Percentiles rank a stretch among this genome's conserved stretches.
Conservation (phyloP, 2,113 vertebrate genomes). For the Oxyura jamaicensis region DNA sequence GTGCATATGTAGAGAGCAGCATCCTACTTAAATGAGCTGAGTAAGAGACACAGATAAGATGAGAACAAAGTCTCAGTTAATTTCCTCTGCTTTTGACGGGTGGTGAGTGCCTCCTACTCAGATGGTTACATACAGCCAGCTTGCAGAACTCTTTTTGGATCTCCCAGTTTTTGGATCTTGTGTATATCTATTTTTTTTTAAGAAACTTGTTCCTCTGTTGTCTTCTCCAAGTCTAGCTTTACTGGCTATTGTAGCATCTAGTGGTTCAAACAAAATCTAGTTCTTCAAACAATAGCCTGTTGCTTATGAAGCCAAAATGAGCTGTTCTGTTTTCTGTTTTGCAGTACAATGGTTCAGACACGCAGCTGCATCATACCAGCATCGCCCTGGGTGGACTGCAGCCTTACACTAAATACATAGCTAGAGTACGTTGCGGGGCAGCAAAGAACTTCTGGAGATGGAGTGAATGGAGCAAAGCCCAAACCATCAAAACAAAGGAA, state of each 20-base stretch:
- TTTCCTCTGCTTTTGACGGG: background rate
- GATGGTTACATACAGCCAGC: background rate
- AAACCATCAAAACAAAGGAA: constrained; percentile 55
- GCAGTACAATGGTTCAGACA: constrained; percentile 48
- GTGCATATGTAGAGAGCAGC: background rate
- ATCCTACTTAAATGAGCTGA: background rate
- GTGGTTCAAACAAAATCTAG: background rate
- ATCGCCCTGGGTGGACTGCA: constrained; percentile 20
- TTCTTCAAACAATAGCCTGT: background rate
- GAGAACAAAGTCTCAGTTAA: background rate
- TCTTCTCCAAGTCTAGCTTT: background rate
- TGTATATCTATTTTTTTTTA: background rate
- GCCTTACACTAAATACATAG: constrained; percentile 37
- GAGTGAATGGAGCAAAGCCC: constrained; percentile 62
- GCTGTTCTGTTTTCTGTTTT: background rate
- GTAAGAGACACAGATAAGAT: background rate
- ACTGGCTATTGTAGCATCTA: rapidly evolving
- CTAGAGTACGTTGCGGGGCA: constrained; percentile 53
- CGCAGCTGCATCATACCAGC: rapidly evolving
- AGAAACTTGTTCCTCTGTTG: background rate
- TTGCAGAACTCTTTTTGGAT: background rate
- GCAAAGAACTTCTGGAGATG: constrained; percentile 75
- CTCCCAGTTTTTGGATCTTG: background rate
- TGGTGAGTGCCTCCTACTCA: background rate
- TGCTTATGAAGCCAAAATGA: background rate